Evolutionary conservation across 2,113 vertebrate genomes (phyloP), one percentile per base, ranked within the genome.

Genomic region (Chloropsis cyanopogon): DNA sequence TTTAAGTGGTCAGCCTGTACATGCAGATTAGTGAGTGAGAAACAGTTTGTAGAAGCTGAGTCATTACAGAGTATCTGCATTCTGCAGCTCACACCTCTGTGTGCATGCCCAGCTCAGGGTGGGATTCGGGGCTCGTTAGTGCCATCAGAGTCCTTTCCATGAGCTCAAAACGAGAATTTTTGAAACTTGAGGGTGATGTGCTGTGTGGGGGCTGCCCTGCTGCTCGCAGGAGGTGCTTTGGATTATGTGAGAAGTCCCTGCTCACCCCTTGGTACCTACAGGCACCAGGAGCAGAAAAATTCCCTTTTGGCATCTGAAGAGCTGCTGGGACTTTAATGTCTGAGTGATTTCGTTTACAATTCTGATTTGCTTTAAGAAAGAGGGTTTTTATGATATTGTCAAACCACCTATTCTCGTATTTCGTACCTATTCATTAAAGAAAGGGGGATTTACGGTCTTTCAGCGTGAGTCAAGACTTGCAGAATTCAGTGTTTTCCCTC

Each of bases 371-470:
- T 89, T 61, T 79, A 65, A 57, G 69, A 82, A 91, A 52, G 41
- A 78, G 11, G 18, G 2, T 76, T 91, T 87, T 39, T 72, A 5
- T n/a, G 61, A 31, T 42, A 20, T 33, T 19, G 29, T 47, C 77
- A 42, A 69, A 26, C 3, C 0, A 24, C 29, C 70, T 72, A 24
- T 85, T 89, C 33, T 93, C 26, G 2, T 86, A 7, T 87, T 93
- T 94, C 54, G 59, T 82, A 93, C 57, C 81, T 53, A 21, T 80
- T 91, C 46, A 26, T 82, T 78, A 68, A 79, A 44, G 57, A 77
- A 14, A 6, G 33, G 47, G 76, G 39, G 19, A 46, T 85, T 96
- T 63, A 66, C 2, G 0, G 4, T 42, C 25, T 54, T 82, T 35
- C 41, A 60, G 17, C 0, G 0, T 46, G 78, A 93, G n/a, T 88